phyloP scores from a whole-genome alignment of 1,140 invertebrate genomes.

The Brachionus rotundiformis region DNA sequence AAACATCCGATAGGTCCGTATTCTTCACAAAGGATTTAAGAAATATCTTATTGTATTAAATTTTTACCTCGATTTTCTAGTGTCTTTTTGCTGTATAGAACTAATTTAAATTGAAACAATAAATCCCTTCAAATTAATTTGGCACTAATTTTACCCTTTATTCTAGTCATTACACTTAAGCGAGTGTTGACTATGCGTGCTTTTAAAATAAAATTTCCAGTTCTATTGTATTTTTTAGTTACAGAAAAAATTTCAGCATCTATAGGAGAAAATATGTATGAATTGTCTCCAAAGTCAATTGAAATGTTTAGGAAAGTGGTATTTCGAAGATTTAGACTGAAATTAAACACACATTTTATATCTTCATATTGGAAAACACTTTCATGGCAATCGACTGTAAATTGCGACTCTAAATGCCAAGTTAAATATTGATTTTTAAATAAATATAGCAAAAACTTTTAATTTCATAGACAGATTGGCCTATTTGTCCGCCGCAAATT shows the following conservation, averaged over 20 bases:
- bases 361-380: background rate
- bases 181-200: background rate
- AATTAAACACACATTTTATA: background rate
- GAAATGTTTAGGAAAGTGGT: background rate
- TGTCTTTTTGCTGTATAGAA: background rate
- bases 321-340: background rate
- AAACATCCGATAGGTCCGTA: background rate
- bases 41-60: too few relatives aligned
- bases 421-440: background rate
- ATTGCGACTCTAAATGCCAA: background rate
- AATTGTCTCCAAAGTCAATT: background rate
- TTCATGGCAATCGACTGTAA: background rate
- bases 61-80: too few relatives aligned
- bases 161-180: background rate
- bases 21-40: too few relatives aligned
- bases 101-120: too few relatives aligned
- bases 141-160: background rate
- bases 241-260: too few relatives aligned
- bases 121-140: background rate
- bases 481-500: background rate
- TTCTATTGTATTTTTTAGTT: background rate
- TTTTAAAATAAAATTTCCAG: background rate
- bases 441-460: too few relatives aligned
- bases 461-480: background rate
- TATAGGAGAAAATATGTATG: background rate